phyloP scores from a whole-genome alignment of 2,797 vertebrate genomes.

The Anguilla anguilla region DNA sequence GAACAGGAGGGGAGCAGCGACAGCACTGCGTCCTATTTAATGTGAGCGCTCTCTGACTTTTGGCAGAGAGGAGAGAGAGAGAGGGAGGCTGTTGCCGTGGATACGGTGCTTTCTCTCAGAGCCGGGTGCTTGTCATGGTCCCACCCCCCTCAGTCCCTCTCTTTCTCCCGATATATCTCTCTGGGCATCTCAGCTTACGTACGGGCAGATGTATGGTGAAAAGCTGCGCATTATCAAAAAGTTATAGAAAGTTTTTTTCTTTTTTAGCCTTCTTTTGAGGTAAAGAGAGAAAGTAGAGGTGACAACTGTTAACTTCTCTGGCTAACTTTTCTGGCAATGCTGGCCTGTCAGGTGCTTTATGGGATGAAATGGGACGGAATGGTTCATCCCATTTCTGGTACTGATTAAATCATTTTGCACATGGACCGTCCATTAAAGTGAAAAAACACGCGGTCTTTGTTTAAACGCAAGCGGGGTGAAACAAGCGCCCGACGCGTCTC shows the following conservation, averaged over 20 bases:
- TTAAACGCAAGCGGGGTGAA: neutral
- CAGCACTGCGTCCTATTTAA: slow-evolving; percentile 55
- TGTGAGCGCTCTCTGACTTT: slow-evolving; percentile 62
- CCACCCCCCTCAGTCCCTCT: slow-evolving; percentile 43
- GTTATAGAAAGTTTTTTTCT: neutral
- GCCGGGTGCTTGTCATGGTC: slow-evolving; percentile 30
- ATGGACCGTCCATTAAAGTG: neutral
- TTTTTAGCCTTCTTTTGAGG: neutral
- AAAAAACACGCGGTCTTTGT: neutral
- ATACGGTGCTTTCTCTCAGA: slow-evolving; percentile 60
- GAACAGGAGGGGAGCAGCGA: slow-evolving; percentile 34
- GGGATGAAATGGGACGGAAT: no score
- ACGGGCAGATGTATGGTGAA: neutral
- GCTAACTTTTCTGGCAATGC: neutral
- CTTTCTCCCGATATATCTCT: slow-evolving; percentile 34
- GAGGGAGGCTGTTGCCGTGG: slow-evolving; percentile 71
- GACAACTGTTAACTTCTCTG: neutral
- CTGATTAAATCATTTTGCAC: neutral
- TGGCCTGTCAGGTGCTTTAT: neutral
- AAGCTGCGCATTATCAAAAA: neutral
- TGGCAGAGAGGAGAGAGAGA: slow-evolving; percentile 46
- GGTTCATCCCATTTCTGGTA: neutral
- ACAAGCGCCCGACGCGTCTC: neutral
- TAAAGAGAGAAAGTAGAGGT: neutral
- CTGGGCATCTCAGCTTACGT: slow-evolving; percentile 39